Base-by-base conservation (phyloP, 1,140 invertebrate genomes). In the Cyphomyrmex costatus region DNA sequence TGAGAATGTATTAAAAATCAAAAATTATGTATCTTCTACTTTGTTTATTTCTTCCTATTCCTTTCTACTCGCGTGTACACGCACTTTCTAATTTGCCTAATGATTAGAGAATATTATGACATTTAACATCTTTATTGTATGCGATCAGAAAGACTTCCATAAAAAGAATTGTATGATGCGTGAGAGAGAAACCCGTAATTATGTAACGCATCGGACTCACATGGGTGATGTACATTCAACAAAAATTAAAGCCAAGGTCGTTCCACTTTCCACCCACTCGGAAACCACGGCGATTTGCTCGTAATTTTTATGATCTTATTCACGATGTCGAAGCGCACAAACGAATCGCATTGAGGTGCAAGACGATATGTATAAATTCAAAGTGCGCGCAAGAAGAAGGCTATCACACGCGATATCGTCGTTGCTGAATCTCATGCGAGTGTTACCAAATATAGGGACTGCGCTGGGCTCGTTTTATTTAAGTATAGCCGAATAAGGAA, bases 211-310 rank as follows among this genome's bases (percentile, higher is more conserved):
- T 46, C 61, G 27, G 36, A 66, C 63, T 85, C 83, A 27, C 66
- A 66, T 53, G 76, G 24, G 63, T 61, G 49, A 76, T 70, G 63
- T 30, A 56, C 51, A 66, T 73, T 73, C 87, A 82, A 89, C 84
- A 74, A 74, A 74, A 89, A 92, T 90, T 86, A 90, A 92, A 93
- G 85, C 92, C 93, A 94, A 94, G 93, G 93, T 92, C 93, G 93
- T 94, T 92, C 90, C 89, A 92, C 92, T 93, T 94, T 94, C 93
- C 92, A 91, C 88, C 68, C 87, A 88, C 91, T 87, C 88, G 86
- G 79, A 85, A 84, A 89, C 65, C 86, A 74, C 21, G 82, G 70
- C 33, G 76, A 71, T 63, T 24, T 42, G 49, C 19, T 42, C 83
- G 68, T 58, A 51, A 70, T 89, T 89, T 89, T 89, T 70, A 86